Evolutionary conservation across 53 echinoderm and acorn worm genomes (phyloP).

Genomic region (Hippasteria phrygiana): DNA sequence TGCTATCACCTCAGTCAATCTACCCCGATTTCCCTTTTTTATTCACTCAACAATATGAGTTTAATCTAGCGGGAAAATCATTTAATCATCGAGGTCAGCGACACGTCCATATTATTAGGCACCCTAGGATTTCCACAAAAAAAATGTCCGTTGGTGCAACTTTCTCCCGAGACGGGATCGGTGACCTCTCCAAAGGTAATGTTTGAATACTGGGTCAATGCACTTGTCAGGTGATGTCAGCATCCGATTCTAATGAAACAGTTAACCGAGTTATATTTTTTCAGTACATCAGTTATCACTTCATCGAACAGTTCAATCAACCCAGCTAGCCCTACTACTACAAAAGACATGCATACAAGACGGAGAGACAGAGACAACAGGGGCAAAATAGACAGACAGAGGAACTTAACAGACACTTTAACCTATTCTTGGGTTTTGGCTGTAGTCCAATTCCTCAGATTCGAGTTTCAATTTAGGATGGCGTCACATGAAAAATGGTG

Average conservation of each 20-base stretch:
- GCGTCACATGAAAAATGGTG: too few species aligned
- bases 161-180: neutral
- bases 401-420: too few species aligned
- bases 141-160: neutral
- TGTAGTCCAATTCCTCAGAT: too few species aligned
- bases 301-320: neutral
- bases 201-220: slow-evolving; percentile 1
- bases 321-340: too few species aligned
- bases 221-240: neutral
- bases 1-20: slow-evolving; percentile 18
- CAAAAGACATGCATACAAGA: too few species aligned
- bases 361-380: too few species aligned
- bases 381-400: too few species aligned
- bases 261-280: neutral
- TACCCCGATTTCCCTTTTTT: neutral
- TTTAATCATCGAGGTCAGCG: slow-evolving; percentile 38
- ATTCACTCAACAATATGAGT: neutral
- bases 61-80: slow-evolving; percentile 28
- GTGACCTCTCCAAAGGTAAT: neutral
- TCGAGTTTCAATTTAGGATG: too few species aligned
- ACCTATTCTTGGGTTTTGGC: too few species aligned
- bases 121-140: slow-evolving; percentile 13
- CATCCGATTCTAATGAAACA: neutral
- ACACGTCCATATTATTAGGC: neutral
- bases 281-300: neutral